Base-by-base conservation (phyloP, 2,113 vertebrate genomes). In the Saccopteryx bilineata region DNA sequence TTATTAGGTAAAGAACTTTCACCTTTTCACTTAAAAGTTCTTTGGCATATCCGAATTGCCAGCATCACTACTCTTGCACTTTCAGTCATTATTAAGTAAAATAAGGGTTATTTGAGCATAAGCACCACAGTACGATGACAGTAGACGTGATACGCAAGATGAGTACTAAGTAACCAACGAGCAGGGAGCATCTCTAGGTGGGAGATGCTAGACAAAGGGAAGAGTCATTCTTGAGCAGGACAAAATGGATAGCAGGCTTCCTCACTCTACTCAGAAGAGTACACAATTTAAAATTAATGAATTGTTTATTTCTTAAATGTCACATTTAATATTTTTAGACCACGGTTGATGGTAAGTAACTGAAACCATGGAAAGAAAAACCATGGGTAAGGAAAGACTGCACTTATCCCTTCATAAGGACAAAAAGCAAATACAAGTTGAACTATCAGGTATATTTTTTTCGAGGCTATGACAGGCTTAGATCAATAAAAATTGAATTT, bases 401-500 rank as follows among this genome's bases (percentile, higher is more conserved):
- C 9, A 85, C 1, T 84, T 68, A 84, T 28, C 2, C 19, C 50
- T 79, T 48, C 50, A n/a, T 48, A 76, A 61, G n/a, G 15, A 87
- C 86, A 92, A 94, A 14, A 90, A 91, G 26, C 7, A 90, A 39
- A 90, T 50, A 56, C 7, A 80, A 85, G 13, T 78, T 91, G 21
- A 91, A 87, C 14, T 92, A 58, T 94, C 87, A 52, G 7, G 1
- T 17, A 66, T 69, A 68, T 86, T 85, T 79, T 95, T 71, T 93
- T 54, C 68, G 56, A 26, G 33, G 68, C 21, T 65, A 79, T 76
- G 50, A 68, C 26, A 93, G 46, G 19, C 8, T 91, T 81, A 83
- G 69, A 89, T 91, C 63, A 95, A 94, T 87, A 87, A 90, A 87
- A 66, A 93, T 87, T 39, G 33, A 96, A 78, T 76, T 87, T 85